A percentile compares a stretch with the other conserved stretches of the same genome.
Evolutionary conservation across 2,113 vertebrate species (phyloP).

Genomic region (Promerops cafer): DNA sequence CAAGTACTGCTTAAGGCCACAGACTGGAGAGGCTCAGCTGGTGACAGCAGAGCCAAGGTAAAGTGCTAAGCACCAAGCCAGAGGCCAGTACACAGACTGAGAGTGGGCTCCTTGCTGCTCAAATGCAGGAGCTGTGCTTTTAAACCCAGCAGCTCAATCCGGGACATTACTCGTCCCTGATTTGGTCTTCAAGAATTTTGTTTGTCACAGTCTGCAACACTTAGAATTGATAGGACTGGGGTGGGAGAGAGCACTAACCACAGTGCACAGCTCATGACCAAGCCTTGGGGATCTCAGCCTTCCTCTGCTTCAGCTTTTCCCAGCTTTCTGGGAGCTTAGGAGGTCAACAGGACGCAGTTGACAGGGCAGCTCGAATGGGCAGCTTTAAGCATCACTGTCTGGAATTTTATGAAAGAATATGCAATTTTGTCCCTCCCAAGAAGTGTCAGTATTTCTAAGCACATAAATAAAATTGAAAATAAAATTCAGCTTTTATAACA

Average conservation of each 20-base stretch:
- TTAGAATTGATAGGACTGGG: not conserved
- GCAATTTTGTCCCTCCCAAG: not conserved
- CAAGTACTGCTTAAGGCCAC: not conserved
- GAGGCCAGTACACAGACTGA: not conserved
- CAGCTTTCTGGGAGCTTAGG: not conserved
- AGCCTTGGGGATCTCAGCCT: too few species aligned
- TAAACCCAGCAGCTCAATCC: not conserved
- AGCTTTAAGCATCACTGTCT: not conserved
- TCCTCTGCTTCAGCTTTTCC: not conserved
- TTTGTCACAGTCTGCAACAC: not conserved
- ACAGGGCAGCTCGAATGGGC: not conserved
- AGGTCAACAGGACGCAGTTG: not conserved
- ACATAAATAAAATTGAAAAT: not conserved
- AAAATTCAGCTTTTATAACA: not conserved
- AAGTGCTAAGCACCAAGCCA: not conserved
- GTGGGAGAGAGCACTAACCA: not conserved
- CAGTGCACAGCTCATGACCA: not conserved
- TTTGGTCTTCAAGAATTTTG: not conserved
- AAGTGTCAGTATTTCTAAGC: not conserved
- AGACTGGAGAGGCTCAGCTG: not conserved
- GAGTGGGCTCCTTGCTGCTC: not conserved
- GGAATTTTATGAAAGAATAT: not conserved
- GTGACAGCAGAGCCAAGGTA: not conserved
- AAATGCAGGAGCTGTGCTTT: not conserved
- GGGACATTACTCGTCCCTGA: fast-evolving